These are phyloP conservation scores for Perizoma flavofasciatum DNA, from an alignment of 2,888 invertebrate species.

Conservation along the genomic window DNA sequence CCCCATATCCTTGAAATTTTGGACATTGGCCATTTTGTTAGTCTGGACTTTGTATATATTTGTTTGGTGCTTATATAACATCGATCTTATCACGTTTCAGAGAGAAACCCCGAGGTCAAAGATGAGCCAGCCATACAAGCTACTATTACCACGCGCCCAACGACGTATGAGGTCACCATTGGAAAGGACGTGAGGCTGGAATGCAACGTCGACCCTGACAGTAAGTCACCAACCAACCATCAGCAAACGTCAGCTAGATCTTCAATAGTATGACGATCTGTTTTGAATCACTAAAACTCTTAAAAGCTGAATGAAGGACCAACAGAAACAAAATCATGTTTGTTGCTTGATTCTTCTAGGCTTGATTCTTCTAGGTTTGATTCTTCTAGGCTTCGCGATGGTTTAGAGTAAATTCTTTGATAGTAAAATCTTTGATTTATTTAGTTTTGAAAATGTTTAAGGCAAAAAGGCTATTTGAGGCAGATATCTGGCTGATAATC, in stretches of 20 bases:
- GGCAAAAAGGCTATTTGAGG: too few species aligned
- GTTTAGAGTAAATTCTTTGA: too few species aligned
- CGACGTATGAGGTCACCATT: constrained; percentile 46
- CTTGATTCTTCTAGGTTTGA: too few species aligned
- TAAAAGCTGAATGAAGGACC: background rate
- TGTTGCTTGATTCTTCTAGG: too few species aligned
- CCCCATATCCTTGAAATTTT: too few species aligned
- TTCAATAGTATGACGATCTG: background rate
- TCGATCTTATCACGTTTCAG: constrained; percentile 35
- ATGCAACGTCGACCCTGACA: constrained; percentile 60
- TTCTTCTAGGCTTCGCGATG: too few species aligned
- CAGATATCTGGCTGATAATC: too few species aligned
- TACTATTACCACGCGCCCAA: constrained; percentile 49
- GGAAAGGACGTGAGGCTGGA: constrained; percentile 53
- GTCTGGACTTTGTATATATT: too few species aligned
- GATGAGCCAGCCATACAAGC: constrained; percentile 36
- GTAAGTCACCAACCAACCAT: constrained; percentile 46
- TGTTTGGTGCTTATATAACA: background rate
- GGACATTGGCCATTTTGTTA: too few species aligned
- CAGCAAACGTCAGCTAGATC: background rate
- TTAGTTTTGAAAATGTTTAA: too few species aligned
- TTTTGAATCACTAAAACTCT: background rate
- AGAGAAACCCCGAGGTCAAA: constrained; percentile 36
- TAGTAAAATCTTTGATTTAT: too few species aligned
- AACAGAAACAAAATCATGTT: too few species aligned